phyloP scores from a whole-genome alignment of 2,888 invertebrate species.

The Matsumyia berberina region DNA sequence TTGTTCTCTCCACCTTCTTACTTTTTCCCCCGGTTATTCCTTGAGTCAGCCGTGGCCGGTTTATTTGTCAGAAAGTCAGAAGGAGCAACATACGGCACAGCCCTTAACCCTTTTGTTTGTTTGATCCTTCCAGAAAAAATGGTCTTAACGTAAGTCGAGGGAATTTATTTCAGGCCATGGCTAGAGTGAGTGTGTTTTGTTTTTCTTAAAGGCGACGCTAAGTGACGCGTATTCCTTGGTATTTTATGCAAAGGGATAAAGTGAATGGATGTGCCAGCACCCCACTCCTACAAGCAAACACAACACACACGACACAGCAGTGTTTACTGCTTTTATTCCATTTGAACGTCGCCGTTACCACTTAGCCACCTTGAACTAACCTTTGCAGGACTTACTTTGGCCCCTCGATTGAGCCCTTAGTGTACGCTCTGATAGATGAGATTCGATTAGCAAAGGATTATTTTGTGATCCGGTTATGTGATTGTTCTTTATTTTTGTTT shows the following conservation, averaged over 20 bases:
- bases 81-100: slow-evolving; percentile 2
- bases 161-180: slow-evolving; percentile 26
- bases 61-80: slow-evolving; percentile 20
- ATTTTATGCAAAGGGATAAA: slow-evolving; percentile 31
- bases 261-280: slow-evolving; percentile 9
- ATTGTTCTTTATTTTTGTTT: slow-evolving; percentile 56
- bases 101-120: slow-evolving; percentile 49
- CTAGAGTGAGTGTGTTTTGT: slow-evolving; percentile 12
- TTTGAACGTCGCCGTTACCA: slow-evolving; percentile 53
- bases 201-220: slow-evolving; percentile 22
- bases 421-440: slow-evolving; percentile 57
- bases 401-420: slow-evolving; percentile 42
- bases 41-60: slow-evolving; percentile 7
- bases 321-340: slow-evolving; percentile 39
- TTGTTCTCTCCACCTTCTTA: background rate
- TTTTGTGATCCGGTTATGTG: slow-evolving; percentile 64
- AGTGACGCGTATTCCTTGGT: slow-evolving; percentile 14
- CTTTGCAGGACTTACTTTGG: slow-evolving; percentile 31
- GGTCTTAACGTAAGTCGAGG: slow-evolving; percentile 32
- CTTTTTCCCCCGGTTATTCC: too few species aligned
- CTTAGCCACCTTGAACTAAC: slow-evolving; percentile 53
- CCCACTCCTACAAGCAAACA: slow-evolving; percentile 1
- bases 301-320: slow-evolving; percentile 9
- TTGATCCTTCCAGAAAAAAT: slow-evolving; percentile 44
- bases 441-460: slow-evolving; percentile 67